Percentiles rank a stretch among this genome's conserved stretches.
Conservation (phyloP, 2,797 vertebrate species). For the Podargus strigoides region DNA sequence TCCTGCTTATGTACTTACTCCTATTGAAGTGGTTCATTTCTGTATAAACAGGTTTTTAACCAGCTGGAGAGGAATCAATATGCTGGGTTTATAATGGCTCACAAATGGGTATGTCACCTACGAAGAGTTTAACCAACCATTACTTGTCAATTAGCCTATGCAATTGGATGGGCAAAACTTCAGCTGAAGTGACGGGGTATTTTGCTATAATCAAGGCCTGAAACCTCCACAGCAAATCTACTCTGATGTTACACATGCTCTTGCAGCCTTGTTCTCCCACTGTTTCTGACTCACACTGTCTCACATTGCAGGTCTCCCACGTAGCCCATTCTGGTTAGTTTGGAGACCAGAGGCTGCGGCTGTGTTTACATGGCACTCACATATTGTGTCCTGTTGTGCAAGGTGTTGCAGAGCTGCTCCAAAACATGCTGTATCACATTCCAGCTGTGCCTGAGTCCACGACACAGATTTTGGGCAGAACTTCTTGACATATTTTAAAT, state of each 20-base stretch:
- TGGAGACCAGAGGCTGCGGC: background rate
- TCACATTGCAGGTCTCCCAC: background rate
- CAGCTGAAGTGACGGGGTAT: rapidly evolving
- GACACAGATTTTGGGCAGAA: background rate
- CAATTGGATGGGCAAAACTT: background rate
- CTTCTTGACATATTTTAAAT: background rate
- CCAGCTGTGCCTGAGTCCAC: background rate
- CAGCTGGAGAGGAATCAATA: background rate
- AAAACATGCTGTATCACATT: background rate
- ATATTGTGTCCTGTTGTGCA: background rate
- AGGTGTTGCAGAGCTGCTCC: background rate
- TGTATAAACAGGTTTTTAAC: background rate
- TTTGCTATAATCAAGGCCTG: background rate
- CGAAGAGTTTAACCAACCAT: background rate
- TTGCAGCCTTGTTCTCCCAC: background rate
- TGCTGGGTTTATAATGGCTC: background rate
- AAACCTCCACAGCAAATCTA: background rate
- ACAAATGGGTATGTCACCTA: background rate
- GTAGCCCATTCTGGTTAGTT: background rate
- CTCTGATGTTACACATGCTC: background rate
- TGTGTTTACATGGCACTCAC: background rate
- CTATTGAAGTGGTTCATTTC: background rate
- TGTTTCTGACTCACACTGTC: rapidly evolving
- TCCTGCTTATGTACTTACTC: background rate
- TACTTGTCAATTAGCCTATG: background rate